phyloP scores from a whole-genome alignment of 1,140 invertebrate species.

The Cryptotermes secundus region DNA sequence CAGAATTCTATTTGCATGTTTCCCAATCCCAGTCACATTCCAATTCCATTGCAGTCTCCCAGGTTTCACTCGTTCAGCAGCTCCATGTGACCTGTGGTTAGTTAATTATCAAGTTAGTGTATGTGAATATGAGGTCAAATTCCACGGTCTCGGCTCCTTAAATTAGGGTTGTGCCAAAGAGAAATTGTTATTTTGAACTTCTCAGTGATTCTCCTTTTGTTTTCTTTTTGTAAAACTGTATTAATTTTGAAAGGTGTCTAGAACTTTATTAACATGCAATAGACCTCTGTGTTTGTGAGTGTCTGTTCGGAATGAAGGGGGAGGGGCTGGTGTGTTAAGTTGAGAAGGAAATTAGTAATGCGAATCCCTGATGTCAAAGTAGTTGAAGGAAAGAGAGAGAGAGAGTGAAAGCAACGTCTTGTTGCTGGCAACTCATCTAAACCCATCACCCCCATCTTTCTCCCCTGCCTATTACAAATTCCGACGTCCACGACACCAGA shows the following conservation, averaged over 20 bases:
- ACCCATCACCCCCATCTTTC: background rate
- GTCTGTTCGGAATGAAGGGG: background rate
- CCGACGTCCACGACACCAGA: constrained; percentile 2
- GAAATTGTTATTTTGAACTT: no score
- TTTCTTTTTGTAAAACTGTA: background rate
- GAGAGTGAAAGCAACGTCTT: background rate
- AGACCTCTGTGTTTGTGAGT: background rate
- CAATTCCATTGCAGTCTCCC: no score
- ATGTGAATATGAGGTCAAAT: no score
- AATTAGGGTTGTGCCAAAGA: no score
- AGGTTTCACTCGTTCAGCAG: no score
- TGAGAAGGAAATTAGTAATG: constrained; percentile 17
- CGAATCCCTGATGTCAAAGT: constrained; percentile 15
- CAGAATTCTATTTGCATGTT: no score
- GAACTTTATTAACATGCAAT: background rate
- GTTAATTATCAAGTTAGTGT: no score
- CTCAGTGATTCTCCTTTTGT: no score
- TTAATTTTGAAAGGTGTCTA: background rate
- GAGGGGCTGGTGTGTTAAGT: background rate
- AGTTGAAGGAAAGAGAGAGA: background rate
- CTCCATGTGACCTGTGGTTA: no score
- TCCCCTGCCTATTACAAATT: background rate
- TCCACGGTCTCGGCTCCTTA: no score
- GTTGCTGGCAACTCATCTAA: background rate
- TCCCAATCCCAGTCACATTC: no score